These are phyloP conservation scores for Ophraella communa DNA, from an alignment of 2,888 invertebrate species.

Conservation along the genomic window DNA sequence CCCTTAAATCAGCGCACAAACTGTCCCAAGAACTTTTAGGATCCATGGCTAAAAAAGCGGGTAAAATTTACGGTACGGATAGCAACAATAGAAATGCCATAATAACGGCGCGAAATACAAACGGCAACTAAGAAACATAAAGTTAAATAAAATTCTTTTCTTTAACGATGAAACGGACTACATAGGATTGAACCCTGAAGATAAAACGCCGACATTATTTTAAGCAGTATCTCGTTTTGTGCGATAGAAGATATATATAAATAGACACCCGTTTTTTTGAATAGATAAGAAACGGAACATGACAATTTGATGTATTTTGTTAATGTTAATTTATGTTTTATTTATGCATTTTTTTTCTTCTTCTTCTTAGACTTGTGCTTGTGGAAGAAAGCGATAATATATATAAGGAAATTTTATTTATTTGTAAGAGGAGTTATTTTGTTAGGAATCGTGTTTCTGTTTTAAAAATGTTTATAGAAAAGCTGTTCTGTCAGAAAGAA, in stretches of 20 bases:
- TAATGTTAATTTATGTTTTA: slow-evolving; percentile 36
- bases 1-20: slow-evolving; percentile 94
- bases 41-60: slow-evolving; percentile 97
- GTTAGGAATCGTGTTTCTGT: no score
- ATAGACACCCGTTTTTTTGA: slow-evolving; percentile 12
- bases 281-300: slow-evolving; percentile 32
- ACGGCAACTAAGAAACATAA: slow-evolving; percentile 61
- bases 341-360: slow-evolving; percentile 27
- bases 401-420: slow-evolving; percentile 4
- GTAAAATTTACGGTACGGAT: slow-evolving; percentile 96
- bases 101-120: slow-evolving; percentile 63
- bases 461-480: slow-evolving; percentile 8
- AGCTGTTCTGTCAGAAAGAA: slow-evolving; percentile 33
- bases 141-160: slow-evolving; percentile 12
- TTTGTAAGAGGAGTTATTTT: slow-evolving; percentile 31
- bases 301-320: slow-evolving; percentile 39
- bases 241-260: slow-evolving; percentile 22
- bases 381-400: background rate
- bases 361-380: slow-evolving; percentile 22
- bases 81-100: slow-evolving; percentile 61
- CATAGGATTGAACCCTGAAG: slow-evolving; percentile 19
- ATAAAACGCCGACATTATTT: slow-evolving; percentile 24
- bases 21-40: slow-evolving; percentile 94
- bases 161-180: slow-evolving; percentile 29
- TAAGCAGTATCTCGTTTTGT: slow-evolving; percentile 24